phyloP scores from a whole-genome alignment of 2,888 invertebrate genomes.

The Nezara viridula region DNA sequence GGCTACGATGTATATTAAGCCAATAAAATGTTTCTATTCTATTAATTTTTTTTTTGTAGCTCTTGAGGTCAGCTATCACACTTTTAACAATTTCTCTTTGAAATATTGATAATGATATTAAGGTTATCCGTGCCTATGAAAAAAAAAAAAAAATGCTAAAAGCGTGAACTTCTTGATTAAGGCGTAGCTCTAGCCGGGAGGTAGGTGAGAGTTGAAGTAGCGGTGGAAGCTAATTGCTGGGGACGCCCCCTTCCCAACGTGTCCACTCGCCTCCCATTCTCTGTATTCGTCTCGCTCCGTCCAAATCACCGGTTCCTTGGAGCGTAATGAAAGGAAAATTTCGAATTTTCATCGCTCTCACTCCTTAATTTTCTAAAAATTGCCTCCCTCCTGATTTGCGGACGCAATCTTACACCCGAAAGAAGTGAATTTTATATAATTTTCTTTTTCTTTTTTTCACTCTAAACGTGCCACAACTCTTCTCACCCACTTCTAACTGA shows the following conservation, averaged over 20 bases:
- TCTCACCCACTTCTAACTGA: no score
- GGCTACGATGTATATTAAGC: no score
- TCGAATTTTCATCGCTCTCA: conserved; percentile 16
- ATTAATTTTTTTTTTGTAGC: no score
- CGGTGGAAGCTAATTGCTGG: neutral
- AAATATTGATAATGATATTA: no score
- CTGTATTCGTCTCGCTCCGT: conserved; percentile 5
- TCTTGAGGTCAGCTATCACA: no score
- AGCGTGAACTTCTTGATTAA: neutral
- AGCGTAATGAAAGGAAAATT: neutral
- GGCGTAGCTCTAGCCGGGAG: neutral
- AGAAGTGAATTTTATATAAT: neutral
- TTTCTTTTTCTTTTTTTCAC: no score
- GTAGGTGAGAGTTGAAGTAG: conserved; percentile 6
- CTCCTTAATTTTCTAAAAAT: neutral
- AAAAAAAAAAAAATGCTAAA: neutral
- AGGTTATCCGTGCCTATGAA: no score
- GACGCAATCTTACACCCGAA: neutral
- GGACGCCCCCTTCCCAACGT: neutral
- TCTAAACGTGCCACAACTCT: no score
- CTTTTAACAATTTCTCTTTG: no score
- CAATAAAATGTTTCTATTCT: no score
- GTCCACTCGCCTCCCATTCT: neutral
- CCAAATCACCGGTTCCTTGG: neutral
- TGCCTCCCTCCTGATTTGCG: neutral